Evolutionary conservation across 2,888 invertebrate genomes (phyloP).

Genomic region (Phanerotoma sp.): DNA sequence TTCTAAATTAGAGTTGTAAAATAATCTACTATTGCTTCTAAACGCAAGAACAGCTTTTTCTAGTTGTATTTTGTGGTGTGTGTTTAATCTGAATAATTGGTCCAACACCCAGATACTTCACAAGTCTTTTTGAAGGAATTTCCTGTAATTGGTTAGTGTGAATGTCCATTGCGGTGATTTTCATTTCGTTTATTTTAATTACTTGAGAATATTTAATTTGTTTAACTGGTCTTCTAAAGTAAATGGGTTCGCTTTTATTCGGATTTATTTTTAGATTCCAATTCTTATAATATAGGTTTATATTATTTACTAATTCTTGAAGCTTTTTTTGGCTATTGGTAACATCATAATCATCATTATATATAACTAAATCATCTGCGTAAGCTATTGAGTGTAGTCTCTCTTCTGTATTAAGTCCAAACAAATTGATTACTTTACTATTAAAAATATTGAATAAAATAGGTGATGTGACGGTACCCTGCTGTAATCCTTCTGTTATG

Average conservation of each 20-base stretch:
- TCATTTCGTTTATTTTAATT: not conserved
- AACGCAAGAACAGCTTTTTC: constrained; percentile 11
- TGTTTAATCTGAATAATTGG: not conserved
- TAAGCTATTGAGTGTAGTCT: not conserved
- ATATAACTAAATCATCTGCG: not conserved
- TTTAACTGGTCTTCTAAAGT: not conserved
- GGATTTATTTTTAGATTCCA: not conserved
- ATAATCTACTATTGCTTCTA: not conserved
- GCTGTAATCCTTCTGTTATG: constrained; percentile 10
- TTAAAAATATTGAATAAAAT: constrained; percentile 22
- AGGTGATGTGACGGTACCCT: constrained; percentile 12
- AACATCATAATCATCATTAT: not conserved
- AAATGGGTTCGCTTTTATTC: not conserved
- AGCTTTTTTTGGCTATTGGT: not conserved
- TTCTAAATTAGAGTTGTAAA: not conserved
- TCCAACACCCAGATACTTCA: constrained; percentile 26
- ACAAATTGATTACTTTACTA: constrained; percentile 10
- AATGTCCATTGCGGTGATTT: not conserved
- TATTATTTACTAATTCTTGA: not conserved
- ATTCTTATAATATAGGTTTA: not conserved
- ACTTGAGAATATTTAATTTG: not conserved
- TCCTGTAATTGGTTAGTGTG: not conserved
- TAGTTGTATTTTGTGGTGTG: constrained; percentile 10
- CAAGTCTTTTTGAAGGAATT: not conserved
- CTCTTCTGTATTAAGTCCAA: constrained; percentile 6